Percentiles rank a stretch among this genome's conserved stretches.
phyloP scores from a whole-genome alignment of 2,113 vertebrate species.

The Tapirus terrestris region DNA sequence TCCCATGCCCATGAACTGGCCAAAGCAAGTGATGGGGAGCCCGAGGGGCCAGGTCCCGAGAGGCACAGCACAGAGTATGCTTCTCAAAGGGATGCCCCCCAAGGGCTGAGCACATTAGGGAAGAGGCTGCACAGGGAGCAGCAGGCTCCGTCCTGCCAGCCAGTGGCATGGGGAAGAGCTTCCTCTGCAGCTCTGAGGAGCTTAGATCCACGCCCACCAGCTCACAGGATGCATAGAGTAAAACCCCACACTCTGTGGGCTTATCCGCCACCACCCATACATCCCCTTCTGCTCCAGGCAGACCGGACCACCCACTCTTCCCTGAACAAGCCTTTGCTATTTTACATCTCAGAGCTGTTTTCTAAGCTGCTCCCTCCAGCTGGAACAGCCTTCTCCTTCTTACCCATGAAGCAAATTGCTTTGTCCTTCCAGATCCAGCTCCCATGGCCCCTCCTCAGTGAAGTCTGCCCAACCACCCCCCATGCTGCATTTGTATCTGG shows the following conservation, averaged over 20 bases:
- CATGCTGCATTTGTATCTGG: fast-evolving
- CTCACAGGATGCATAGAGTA: no score
- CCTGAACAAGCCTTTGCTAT: background rate
- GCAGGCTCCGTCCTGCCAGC: background rate
- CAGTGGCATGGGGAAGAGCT: background rate
- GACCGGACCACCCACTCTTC: background rate
- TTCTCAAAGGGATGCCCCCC: background rate
- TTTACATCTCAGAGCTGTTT: background rate
- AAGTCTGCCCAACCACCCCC: no score
- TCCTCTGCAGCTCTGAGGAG: background rate
- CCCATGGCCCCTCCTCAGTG: background rate
- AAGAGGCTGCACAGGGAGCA: background rate
- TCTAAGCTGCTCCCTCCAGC: background rate
- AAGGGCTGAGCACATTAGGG: no score
- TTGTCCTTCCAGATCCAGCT: background rate
- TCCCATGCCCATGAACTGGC: no score
- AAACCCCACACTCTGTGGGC: background rate
- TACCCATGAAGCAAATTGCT: background rate
- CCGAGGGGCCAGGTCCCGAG: background rate
- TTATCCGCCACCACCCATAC: fast-evolving
- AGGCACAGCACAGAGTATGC: background rate
- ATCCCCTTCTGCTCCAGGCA: background rate
- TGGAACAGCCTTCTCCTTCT: no score
- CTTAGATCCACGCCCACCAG: fast-evolving
- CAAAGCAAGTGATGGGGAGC: background rate